Conservation (phyloP, 1,140 invertebrate species). For the Calosoma granatense region DNA sequence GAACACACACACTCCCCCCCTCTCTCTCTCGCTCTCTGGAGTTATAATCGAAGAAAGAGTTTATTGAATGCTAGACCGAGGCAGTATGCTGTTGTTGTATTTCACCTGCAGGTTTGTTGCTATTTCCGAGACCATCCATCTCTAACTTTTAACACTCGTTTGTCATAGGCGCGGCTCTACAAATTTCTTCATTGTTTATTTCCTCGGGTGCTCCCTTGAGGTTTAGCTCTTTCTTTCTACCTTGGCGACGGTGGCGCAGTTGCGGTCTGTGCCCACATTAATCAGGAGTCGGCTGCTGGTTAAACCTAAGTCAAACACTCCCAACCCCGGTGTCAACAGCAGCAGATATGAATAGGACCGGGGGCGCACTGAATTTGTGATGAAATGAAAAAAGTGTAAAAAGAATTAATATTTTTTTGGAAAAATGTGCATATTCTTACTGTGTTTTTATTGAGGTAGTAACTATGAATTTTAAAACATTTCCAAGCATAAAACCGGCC, state of each 20-base stretch:
- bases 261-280: background rate
- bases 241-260: background rate
- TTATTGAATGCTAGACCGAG: too few species aligned
- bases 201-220: background rate
- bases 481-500: background rate
- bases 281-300: background rate
- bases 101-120: too few species aligned
- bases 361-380: too few species aligned
- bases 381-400: background rate
- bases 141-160: background rate
- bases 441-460: background rate
- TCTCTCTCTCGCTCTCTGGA: too few species aligned
- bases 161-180: background rate
- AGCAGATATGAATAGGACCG: too few species aligned
- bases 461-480: background rate
- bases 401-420: too few species aligned
- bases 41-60: too few species aligned
- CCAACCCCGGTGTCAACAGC: too few species aligned
- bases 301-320: background rate
- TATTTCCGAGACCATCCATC: too few species aligned
- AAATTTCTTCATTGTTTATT: background rate
- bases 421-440: too few species aligned
- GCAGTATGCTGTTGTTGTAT: too few species aligned
- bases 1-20: too few species aligned
- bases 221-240: background rate